Evolutionary conservation across 2,113 vertebrate species (phyloP), one percentile per base, ranked within the genome.

Genomic region (Nettapus auritus): DNA sequence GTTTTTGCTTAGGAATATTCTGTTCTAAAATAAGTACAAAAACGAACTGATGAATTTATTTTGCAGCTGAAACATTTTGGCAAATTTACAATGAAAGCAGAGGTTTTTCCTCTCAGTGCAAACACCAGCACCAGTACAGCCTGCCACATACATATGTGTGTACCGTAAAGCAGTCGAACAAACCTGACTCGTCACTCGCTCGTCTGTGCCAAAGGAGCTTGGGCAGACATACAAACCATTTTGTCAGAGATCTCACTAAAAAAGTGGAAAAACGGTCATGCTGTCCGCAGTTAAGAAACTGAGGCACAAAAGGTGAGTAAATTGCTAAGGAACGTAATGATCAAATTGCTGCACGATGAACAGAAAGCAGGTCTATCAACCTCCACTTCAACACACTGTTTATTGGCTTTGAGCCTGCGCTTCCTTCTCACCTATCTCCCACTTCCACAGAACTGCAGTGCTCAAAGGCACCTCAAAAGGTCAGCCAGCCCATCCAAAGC

Each of bases 91-190:
- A n/a, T 16, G 50, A 55, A 67, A 67, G 77, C 38, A 33, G 62
- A 69, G 44, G 26, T 33, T 56, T 31, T 57, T 70, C 40, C 26
- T 70, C 28, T 33, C 31, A 8, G 42, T 13, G 44, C 74, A 16
- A 33, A 50, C 22, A 50, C 9, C 1, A 14, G 10, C 19, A 18
- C 7, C 0, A 17, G 64, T 0, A 22, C 59, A 44, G 59, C 59
- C 17, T 50, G 68, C 42, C 75, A 8, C 44, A 7, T 0, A 31
- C 1, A 5, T 34, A 33, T 9, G 2, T 5, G 1, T 0, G 9
- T 3, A 18, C 50, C 1, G 4, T 1, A 9, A 48, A 67, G 75
- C 44, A 11, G 63, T 12, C 50, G 1, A 11, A 22, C 34, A n/a
- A 10, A 36, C 53, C 68, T 33, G 64, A 23, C 44, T 23, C 83